Evolutionary conservation across 2,113 vertebrate genomes (phyloP), one percentile per base, ranked within the genome.

Genomic region (Rafetus swinhoei): DNA sequence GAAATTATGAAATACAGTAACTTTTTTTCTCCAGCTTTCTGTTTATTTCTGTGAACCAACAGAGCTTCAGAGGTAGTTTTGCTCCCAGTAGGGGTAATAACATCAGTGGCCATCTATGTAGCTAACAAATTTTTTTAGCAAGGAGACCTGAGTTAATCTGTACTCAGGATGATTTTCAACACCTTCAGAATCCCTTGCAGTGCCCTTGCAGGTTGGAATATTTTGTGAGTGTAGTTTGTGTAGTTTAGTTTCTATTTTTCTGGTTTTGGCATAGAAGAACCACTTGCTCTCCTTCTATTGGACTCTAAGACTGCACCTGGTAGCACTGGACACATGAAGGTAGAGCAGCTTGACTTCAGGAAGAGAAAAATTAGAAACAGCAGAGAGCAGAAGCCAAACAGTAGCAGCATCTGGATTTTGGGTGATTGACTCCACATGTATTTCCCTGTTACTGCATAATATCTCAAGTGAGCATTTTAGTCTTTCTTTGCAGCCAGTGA

Each of bases 401-500:
- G 97, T 97, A 97, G 97, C 97, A 93, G 85, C 93, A 93, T 95
- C 94, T 97, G 96, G 92, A 93, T 94, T 95, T 92, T 56, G 84
- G 55, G 90, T 96, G 95, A 97, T 97, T 11, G 19, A 91, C 80
- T 97, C 96, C 97, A 97, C 89, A 93, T 97, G 96, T 97, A 96
- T 94, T 97, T 94, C 88, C 59, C 62, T 72, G 55, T 80, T 90
- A 35, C 81, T 86, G 86, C n/a, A 83, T 59, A 88, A 86, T 74
- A 90, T 54, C 39, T 45, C 62, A 62, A 89, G 81, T 22, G 93
- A 95, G 83, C 1, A 45, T 90, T 93, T 84, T 16, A 93, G 81
- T 86, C 55, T 65, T 85, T 55, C 54, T 80, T 90, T 65, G 35
- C 86, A 89, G 74, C 45, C 25, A 60, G 79, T 50, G 45, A 57